Percentiles rank a stretch among this genome's conserved stretches.
phyloP scores from a whole-genome alignment of 2,888 invertebrate species.

The Ectemnius continuus region DNA sequence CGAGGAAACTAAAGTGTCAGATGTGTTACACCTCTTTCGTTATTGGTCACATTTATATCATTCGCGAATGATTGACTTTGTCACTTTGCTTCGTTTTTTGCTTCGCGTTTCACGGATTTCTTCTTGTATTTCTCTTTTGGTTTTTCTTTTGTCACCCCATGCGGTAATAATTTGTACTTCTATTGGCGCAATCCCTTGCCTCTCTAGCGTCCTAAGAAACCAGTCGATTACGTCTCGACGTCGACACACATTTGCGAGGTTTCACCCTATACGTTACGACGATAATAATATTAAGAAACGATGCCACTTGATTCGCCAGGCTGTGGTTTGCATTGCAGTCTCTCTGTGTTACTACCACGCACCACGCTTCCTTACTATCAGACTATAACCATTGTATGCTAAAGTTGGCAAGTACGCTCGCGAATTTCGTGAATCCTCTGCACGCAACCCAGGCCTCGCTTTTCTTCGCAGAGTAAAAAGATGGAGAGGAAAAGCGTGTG shows the following conservation, averaged over 20 bases:
- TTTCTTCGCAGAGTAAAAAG: not conserved
- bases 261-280: constrained; percentile 59
- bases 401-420: not conserved
- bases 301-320: constrained; percentile 60
- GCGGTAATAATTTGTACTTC: constrained; percentile 71
- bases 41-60: constrained; percentile 67
- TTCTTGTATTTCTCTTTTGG: constrained; percentile 16
- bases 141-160: constrained; percentile 29
- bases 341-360: constrained; percentile 11
- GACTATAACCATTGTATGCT: not conserved
- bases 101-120: constrained; percentile 55
- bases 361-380: not conserved
- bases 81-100: constrained; percentile 19
- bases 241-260: constrained; percentile 67
- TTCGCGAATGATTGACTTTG: constrained; percentile 65
- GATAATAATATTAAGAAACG: constrained; percentile 63
- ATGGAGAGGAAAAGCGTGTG: not conserved
- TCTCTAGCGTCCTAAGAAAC: constrained; percentile 63
- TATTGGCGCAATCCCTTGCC: constrained; percentile 69
- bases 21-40: constrained; percentile 67
- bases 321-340: constrained; percentile 21
- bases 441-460: not conserved
- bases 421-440: not conserved
- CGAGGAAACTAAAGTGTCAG: constrained; percentile 68
- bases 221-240: constrained; percentile 69